Evolutionary conservation across 2,888 invertebrate species (phyloP).

Genomic region (Drosophila hamatofila): DNA sequence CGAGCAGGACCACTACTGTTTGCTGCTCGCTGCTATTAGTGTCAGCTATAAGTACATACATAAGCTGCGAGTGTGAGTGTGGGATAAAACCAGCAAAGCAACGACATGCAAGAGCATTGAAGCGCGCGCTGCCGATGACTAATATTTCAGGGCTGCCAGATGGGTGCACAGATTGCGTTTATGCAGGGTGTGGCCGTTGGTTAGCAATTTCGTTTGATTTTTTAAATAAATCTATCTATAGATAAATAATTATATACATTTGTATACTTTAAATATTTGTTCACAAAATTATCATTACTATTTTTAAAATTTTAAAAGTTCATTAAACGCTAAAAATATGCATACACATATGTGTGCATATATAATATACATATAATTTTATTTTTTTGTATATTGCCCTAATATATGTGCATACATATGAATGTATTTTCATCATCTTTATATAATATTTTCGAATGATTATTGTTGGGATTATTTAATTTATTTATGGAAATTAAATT

Average conservation of each 20-base stretch:
- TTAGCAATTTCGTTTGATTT: slow-evolving; percentile 27
- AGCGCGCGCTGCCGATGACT: slow-evolving; percentile 60
- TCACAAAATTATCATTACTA: not conserved
- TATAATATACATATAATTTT: not conserved
- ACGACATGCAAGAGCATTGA: slow-evolving; percentile 49
- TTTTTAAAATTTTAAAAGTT: not conserved
- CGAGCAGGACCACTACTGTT: slow-evolving; percentile 41
- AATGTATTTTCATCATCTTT: not conserved
- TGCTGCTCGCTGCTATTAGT: slow-evolving; percentile 45
- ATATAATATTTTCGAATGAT: not conserved
- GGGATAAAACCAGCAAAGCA: slow-evolving; percentile 60
- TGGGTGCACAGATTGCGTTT: slow-evolving; percentile 20
- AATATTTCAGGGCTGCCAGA: slow-evolving; percentile 61
- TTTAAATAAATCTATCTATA: slow-evolving; percentile 14
- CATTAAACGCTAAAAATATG: too few relatives aligned
- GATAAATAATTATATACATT: not conserved
- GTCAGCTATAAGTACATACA: slow-evolving; percentile 53
- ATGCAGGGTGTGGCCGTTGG: slow-evolving; percentile 52
- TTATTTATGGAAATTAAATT: not conserved
- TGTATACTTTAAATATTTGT: not conserved
- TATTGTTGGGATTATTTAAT: not conserved
- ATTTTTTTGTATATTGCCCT: not conserved
- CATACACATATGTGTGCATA: not conserved
- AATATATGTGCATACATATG: not conserved
- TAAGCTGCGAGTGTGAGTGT: slow-evolving; percentile 39